Base-by-base conservation (phyloP, 2,888 invertebrate species). In the Operophtera brumata region DNA sequence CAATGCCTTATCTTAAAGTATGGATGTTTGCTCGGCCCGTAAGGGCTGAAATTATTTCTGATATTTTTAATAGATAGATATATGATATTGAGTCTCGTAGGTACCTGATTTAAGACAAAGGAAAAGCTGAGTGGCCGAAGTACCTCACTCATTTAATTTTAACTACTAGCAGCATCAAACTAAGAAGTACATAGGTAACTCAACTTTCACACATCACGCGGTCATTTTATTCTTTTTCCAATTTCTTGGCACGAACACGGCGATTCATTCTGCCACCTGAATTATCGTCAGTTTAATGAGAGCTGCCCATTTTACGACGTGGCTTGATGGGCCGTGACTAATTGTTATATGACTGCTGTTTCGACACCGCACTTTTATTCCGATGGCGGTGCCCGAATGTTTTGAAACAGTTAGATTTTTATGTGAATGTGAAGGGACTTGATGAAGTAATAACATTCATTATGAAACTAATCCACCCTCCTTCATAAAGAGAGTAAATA, bases 231-330 rank as follows among this genome's bases (percentile, higher is more conserved):
- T 76, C 72, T 77, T 77, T 67, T 59, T 63, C 59, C 68, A 72
- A 73, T 71, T 61, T 70, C 59, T 82, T 83, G 82, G 80, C 81
- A 77, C 76, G 68, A 50, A 42, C 35, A 36, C 44, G 32, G 43
- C 40, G 41, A 57, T 46, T 84, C 82, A 84, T 69, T 67, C 67
- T 61, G 75, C 79, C 80, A 84, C 78, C 81, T 83, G 80, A 82
- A 78, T 78, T 78, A 76, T 82, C 77, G 72, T 71, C 61, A 70
- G 71, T 71, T 53, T 57, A 52, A 57, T 77, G 75, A 72, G 70
- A 71, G 72, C 65, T 44, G 71, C 60, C 71, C 75, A 73, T 72
- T 82, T 79, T 78, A 82, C 77, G 78, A 75, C 73, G 69, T 60
- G 57, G 64, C 69, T 67, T 82, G 82, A 82, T 79, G 77, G 70